Evolutionary conservation across 2,888 invertebrate genomes (phyloP), one percentile per base, ranked within the genome.

Genomic region (Acanthosepion lycidas): DNA sequence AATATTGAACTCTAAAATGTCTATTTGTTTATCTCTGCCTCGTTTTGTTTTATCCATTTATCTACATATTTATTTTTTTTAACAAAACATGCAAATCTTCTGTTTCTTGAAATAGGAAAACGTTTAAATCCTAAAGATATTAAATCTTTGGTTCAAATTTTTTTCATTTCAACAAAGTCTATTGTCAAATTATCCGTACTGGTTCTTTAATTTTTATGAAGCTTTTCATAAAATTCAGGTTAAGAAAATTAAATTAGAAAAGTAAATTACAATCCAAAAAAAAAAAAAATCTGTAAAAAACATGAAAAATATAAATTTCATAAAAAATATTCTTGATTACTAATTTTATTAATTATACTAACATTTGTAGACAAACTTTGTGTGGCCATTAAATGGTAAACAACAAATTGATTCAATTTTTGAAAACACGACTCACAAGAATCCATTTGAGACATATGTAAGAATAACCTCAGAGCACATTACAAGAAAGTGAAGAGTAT

Each of bases 1-100:
- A 59, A 59, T 59, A 20, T 59, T 59, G 59, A 59, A 59, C 59
- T 59, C n/a, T 78, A 15, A 12, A 33, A 9, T 78, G 78, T 78
- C n/a, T 78, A 78, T 78, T 78, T 78, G n/a, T 78, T n/a, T 78
- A 78, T 78, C 78, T 78, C 78, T 33, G 78, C n/a, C 78, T 33
- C 3, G n/a, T 23, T 78, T 78, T n/a, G 12, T 33, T 78, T 33
- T 78, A 78, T 78, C 20, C 33, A 33, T 78, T 78, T 15, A 33
- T n/a, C n/a, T 33, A 33, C n/a, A 15, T 78, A 4, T 78, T 78
- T 78, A 5, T n/a, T 78, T n/a, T n/a, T n/a, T 78, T n/a, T n/a
- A 33, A n/a, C n/a, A 78, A 78, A 12, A n/a, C 78, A n/a, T 78
- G 78, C 12, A 78, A n/a, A 78, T 78, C n/a, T 78, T 78, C n/a